Conservation (phyloP, 2,888 invertebrate genomes). For the Agrochola macilenta region DNA sequence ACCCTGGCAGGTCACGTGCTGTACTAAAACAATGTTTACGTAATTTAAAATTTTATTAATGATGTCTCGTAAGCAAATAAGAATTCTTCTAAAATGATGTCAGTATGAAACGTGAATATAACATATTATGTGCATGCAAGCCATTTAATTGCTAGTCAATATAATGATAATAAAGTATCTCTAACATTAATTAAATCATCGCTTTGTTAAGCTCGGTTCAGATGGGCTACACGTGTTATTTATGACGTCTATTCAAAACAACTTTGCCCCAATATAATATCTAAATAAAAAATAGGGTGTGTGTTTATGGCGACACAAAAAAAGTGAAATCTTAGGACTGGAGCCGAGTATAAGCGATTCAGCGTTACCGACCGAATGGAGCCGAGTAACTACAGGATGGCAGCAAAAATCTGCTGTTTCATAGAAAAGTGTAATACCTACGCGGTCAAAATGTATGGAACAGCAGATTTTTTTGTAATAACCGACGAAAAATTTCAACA, state of each 20-base stretch:
- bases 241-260: neutral
- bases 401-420: no score
- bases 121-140: constrained; percentile 8
- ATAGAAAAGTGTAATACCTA: no score
- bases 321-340: no score
- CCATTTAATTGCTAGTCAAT: constrained; percentile 19
- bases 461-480: no score
- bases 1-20: no score
- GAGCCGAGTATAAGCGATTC: no score
- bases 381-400: no score
- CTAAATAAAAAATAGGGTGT: no score
- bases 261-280: neutral
- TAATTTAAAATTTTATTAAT: neutral
- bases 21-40: neutral
- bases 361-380: no score
- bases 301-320: no score
- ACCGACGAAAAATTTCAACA: no score
- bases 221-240: neutral
- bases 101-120: constrained; percentile 30
- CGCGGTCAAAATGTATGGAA: no score
- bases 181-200: constrained; percentile 18
- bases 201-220: constrained; percentile 1
- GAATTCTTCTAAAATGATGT: constrained; percentile 39
- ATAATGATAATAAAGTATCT: constrained; percentile 29
- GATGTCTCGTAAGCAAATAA: neutral